Percentiles rank a stretch among this genome's conserved stretches.
Conservation (phyloP, 53 echinoderm and acorn worm species). For the Astropecten irregularis region DNA sequence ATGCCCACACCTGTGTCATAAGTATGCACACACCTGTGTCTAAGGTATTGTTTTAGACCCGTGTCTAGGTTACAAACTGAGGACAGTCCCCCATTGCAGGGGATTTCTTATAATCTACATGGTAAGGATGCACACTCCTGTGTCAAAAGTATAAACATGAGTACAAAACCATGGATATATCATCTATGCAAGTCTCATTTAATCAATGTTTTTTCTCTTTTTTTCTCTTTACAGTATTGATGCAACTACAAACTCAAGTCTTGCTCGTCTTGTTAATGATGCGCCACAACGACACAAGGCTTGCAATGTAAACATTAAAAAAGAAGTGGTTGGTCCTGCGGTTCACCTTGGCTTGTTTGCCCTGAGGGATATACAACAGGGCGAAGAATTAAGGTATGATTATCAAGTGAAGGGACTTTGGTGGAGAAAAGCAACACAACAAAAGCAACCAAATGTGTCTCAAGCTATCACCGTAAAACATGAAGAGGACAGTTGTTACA, state of each 20-base stretch:
- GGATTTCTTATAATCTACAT: no score
- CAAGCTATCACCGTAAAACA: not conserved
- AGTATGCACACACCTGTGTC: no score
- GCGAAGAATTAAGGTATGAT: not conserved
- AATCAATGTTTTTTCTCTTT: not conserved
- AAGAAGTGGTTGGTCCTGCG: not conserved
- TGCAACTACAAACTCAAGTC: slow-evolving; percentile 5
- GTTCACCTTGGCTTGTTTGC: not conserved
- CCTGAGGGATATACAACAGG: not conserved
- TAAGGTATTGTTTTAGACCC: no score
- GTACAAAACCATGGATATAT: no score
- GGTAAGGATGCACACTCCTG: no score
- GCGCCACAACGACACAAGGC: not conserved
- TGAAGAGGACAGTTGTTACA: not conserved
- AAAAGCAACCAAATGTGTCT: not conserved
- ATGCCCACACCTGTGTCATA: no score
- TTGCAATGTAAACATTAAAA: not conserved
- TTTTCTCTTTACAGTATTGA: not conserved
- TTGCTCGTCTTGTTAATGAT: not conserved
- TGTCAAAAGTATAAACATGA: no score
- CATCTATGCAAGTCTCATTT: not conserved
- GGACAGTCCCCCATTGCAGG: no score
- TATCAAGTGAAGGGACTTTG: not conserved
- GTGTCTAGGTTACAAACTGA: no score
- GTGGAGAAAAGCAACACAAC: no score